These are phyloP conservation scores for Drosophila neonasuta DNA, from an alignment of 2,888 invertebrate genomes.

Conservation along the genomic window DNA sequence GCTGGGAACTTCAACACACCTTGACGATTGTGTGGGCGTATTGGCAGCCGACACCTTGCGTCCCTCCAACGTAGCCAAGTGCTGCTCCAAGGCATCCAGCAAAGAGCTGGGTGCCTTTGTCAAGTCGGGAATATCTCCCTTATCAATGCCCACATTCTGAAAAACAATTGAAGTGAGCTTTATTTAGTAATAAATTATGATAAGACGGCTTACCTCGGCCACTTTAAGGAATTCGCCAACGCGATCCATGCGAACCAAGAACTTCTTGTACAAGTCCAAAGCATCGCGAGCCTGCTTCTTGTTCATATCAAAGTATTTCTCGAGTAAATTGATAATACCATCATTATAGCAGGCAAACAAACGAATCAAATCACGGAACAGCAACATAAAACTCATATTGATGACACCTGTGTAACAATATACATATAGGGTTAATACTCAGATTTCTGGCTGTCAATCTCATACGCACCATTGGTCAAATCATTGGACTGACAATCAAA, in stretches of 20 bases:
- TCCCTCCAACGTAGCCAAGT: conserved; percentile 95
- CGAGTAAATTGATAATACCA: conserved; percentile 98
- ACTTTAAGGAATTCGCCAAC: conserved; percentile 98
- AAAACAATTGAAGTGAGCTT: conserved; percentile 22
- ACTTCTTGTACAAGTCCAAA: conserved; percentile 98
- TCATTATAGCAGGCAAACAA: conserved; percentile 99
- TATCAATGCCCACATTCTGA: conserved; percentile 97
- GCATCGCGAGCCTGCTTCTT: conserved; percentile 99
- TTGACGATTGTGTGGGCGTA: conserved; percentile 92
- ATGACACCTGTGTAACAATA: conserved; percentile 87
- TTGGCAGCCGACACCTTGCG: conserved; percentile 93
- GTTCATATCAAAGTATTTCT: conserved; percentile 99
- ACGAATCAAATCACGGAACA: conserved; percentile 99
- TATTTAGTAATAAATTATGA: not conserved
- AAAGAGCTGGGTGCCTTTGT: conserved; percentile 99
- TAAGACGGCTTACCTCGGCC: conserved; percentile 83
- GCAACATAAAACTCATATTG: conserved; percentile 99
- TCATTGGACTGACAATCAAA: conserved; percentile 99
- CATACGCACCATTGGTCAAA: conserved; percentile 90
- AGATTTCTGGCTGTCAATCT: not conserved
- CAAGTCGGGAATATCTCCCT: conserved; percentile 98
- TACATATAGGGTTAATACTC: not conserved
- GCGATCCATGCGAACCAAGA: conserved; percentile 98
- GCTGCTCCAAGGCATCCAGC: conserved; percentile 97
- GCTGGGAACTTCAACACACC: conserved; percentile 83